Base-by-base conservation (phyloP, 2,888 invertebrate species). In the Bombylius discolor region DNA sequence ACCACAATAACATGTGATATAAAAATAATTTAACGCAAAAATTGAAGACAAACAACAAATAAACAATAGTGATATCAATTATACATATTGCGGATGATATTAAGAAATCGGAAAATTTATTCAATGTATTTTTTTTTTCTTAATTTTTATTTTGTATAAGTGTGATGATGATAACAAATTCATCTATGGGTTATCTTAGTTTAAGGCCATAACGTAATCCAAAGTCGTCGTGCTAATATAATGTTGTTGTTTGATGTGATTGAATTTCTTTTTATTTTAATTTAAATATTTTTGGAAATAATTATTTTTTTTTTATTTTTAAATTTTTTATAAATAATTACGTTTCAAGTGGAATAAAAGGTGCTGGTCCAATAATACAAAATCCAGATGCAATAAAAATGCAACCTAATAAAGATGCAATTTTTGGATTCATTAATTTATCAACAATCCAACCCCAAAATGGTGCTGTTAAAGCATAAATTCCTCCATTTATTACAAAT, bases 401-500 rank as follows among this genome's bases (percentile, higher is more conserved):
- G 54, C 85, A 83, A 3, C 89, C 89, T 0, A 81, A 62, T 5
- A 82, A 74, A 2, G 85, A 85, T 36, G 85, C 78, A 58, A 82
- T 72, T 70, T 88, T 87, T 0, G 89, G 87, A 58, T 79, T 76
- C 39, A 80, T 66, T 36, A 79, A 77, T 63, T 80, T 81, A 71
- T 91, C 90, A 65, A 89, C 89, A 13, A 89, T 66, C 82, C 84
- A 85, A 34, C 91, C 91, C 83, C 87, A 90, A 4, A 74, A 75
- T 0, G 91, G 90, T 0, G 90, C 89, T 0, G 86, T 84, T 1
- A 84, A 55, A 0, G 89, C 90, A 70, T 91, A 91, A 11, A 83
- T 78, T 0, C 85, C 88, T 4, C 90, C 89, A 68, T 87, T 89
- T 62, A 90, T 86, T 48, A 91, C 83, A 67, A 91, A 92, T 81